These are phyloP conservation scores for Bucco capensis DNA, from an alignment of 2,113 vertebrate genomes.

Conservation along the genomic window DNA sequence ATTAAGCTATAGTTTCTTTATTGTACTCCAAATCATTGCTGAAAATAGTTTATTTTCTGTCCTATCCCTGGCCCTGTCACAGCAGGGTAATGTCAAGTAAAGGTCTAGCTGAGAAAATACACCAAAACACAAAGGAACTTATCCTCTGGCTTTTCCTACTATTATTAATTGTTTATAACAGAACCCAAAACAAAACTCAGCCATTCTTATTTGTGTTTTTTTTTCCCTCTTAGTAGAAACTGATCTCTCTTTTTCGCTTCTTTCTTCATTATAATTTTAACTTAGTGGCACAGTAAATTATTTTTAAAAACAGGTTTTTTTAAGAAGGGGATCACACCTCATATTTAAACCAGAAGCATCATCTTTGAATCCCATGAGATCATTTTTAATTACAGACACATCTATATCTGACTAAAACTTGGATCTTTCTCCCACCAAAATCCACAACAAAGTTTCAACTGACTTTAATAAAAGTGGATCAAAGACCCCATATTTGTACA, in stretches of 20 bases:
- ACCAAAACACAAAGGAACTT: constrained; percentile 60
- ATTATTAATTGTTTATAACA: constrained; percentile 58
- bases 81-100: constrained; percentile 56
- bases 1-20: constrained; percentile 33
- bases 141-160: constrained; percentile 55
- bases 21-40: neutral
- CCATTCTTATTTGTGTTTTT: constrained; percentile 4
- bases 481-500: neutral
- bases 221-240: neutral
- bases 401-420: neutral
- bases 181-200: constrained; percentile 37
- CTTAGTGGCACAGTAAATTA: neutral
- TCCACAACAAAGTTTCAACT: neutral
- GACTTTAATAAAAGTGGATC: neutral
- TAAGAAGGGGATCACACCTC: neutral
- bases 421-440: neutral
- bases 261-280: neutral
- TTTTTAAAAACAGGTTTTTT: neutral
- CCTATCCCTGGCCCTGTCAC: constrained; percentile 19
- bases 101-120: constrained; percentile 56
- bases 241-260: neutral
- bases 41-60: constrained; percentile 44
- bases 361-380: neutral
- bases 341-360: neutral
- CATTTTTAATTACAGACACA: neutral